Evolutionary conservation across 1,140 invertebrate genomes (phyloP).

Genomic region (Teleopsis dalmanni): DNA sequence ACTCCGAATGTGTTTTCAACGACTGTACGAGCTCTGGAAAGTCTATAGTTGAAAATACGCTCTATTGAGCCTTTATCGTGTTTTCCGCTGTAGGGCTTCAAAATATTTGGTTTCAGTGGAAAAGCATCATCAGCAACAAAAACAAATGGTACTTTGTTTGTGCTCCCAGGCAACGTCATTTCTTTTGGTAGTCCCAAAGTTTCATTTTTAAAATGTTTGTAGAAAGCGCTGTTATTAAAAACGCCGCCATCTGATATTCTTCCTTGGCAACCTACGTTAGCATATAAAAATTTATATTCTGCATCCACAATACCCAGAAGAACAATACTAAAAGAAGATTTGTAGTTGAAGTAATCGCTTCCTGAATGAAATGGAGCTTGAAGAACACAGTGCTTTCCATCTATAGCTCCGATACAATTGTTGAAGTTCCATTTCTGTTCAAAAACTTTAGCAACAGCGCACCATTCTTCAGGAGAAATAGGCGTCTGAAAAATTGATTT

Average conservation of each 20-base stretch:
- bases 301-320: slow-evolving; percentile 12
- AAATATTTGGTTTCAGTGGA: slow-evolving; percentile 27
- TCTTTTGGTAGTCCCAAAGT: slow-evolving; percentile 19
- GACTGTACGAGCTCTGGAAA: slow-evolving; percentile 37
- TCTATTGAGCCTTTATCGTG: slow-evolving; percentile 17
- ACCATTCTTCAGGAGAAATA: no score
- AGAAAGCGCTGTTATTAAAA: slow-evolving; percentile 25
- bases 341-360: slow-evolving; percentile 17
- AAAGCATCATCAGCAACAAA: slow-evolving; percentile 45
- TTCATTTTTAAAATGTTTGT: slow-evolving; percentile 4
- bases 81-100: slow-evolving; percentile 32
- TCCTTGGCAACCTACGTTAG: slow-evolving; percentile 32
- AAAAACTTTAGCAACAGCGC: slow-evolving; percentile 13
- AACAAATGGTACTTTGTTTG: slow-evolving; percentile 18
- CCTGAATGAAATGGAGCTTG: slow-evolving; percentile 13
- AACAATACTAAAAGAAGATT: slow-evolving; percentile 5
- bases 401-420: slow-evolving; percentile 15
- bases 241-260: slow-evolving; percentile 34
- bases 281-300: slow-evolving; percentile 22
- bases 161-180: slow-evolving; percentile 18
- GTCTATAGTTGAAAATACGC: slow-evolving; percentile 45
- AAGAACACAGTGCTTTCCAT: slow-evolving; percentile 15
- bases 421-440: slow-evolving; percentile 16
- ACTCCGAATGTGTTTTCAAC: slow-evolving; percentile 47
- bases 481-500: no score